Evolutionary conservation across 2,797 vertebrate genomes (phyloP), one percentile per base, ranked within the genome.

Genomic region (Bovichtus variegatus): DNA sequence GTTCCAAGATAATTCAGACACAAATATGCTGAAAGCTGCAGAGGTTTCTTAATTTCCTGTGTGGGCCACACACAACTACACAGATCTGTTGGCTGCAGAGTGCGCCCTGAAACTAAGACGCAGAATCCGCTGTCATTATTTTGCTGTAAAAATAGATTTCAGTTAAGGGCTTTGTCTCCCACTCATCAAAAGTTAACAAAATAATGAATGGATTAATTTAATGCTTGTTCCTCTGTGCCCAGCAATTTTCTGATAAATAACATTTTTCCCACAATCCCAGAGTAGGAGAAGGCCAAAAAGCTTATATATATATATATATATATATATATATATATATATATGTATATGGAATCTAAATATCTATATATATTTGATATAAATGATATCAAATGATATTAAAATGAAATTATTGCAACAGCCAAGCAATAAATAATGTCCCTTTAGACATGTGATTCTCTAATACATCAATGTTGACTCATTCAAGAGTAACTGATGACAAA

Each of bases 11-110:
- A 94, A 95, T 94, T 93, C 89, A 80, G 91, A 94, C 91, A 92
- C 91, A 95, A 95, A 95, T 95, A 95, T 93, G 90, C 94, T 94
- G 87, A 92, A 93, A 94, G 92, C 93, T 94, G 85, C 84, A 51
- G 92, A 95, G 93, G 94, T 94, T 95, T 95, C 91, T 95, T 95
- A 94, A 95, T 96, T 95, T 95, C 95, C 95, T 96, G 95, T 95
- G 90, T 50, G 83, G 94, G 92, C 94, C 95, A 95, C 95, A 95
- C 94, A 91, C 92, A 90, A 91, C 85, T 87, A 60, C 85, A 78
- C 78, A 91, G 87, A 87, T 88, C 78, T 84, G 67, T 76, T 78
- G 81, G 87, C 88, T 88, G 72, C 55, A 74, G 69, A 78, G 83
- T 51, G 74, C 54, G 54, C 83, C 82, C 78, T 84, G 83, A 82